phyloP scores from a whole-genome alignment of 2,113 vertebrate species.

The Albula goreensis region DNA sequence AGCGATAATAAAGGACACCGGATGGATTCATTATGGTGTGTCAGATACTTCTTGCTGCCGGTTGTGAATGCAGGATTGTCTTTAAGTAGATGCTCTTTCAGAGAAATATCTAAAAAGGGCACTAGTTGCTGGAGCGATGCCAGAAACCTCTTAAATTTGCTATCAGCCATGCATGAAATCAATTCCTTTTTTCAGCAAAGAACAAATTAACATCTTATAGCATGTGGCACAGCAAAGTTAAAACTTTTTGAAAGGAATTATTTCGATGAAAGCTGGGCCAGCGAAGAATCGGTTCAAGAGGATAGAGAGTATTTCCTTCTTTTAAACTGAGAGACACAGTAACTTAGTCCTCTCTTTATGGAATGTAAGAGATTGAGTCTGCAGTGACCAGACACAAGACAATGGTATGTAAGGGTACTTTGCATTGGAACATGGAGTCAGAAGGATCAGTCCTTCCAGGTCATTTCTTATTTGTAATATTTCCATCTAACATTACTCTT shows the following conservation, averaged over 20 bases:
- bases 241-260: neutral
- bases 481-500: no score
- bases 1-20: neutral
- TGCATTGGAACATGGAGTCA: no score
- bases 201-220: neutral
- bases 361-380: neutral
- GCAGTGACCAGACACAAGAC: neutral
- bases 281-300: neutral
- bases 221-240: neutral
- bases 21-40: neutral
- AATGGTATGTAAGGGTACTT: neutral
- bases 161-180: slow-evolving; percentile 7
- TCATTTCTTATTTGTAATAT: neutral
- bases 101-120: neutral
- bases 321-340: neutral
- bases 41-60: neutral
- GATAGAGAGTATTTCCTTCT: neutral
- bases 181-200: slow-evolving; percentile 1
- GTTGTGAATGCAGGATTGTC: neutral
- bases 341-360: neutral
- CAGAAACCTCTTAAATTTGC: neutral
- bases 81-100: neutral
- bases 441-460: neutral
- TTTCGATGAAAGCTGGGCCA: neutral
- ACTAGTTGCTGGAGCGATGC: neutral